Conservation (phyloP, 1,140 invertebrate species). For the Heliconius melpomene region DNA sequence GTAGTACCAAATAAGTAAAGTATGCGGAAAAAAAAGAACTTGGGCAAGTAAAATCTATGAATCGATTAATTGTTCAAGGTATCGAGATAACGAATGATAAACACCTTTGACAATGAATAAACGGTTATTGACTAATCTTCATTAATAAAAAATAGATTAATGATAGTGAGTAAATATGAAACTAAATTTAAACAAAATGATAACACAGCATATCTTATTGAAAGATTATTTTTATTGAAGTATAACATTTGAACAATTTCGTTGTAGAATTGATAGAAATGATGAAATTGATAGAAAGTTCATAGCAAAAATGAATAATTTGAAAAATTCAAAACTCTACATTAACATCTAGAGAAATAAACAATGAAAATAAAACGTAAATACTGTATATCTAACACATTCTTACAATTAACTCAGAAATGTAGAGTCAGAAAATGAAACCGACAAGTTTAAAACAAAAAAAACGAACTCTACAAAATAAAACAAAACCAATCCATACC, state of each 20-base stretch:
- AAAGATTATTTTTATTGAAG: background rate
- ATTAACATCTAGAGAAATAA: background rate
- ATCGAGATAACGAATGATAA: background rate
- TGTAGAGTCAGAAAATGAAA: background rate
- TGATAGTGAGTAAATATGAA: background rate
- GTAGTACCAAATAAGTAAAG: too few species aligned
- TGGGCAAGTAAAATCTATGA: background rate
- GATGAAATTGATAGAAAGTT: background rate
- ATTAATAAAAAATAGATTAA: constrained; percentile 11
- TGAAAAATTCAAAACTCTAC: background rate
- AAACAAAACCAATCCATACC: constrained; percentile 53
- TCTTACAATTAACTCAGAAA: background rate
- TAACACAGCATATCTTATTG: background rate
- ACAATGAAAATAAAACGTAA: background rate
- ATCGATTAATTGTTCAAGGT: constrained; percentile 5
- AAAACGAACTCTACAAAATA: background rate
- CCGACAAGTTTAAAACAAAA: background rate
- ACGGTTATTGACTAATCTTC: constrained; percentile 7
- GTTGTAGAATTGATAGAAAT: background rate
- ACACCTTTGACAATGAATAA: constrained; percentile 2
- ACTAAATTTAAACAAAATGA: background rate
- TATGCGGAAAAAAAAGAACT: background rate
- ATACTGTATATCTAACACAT: background rate
- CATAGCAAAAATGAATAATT: background rate
- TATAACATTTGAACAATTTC: background rate